Percentiles rank a stretch among this genome's conserved stretches.
Conservation (phyloP, 2,888 invertebrate species). For the Pollenia labialis region DNA sequence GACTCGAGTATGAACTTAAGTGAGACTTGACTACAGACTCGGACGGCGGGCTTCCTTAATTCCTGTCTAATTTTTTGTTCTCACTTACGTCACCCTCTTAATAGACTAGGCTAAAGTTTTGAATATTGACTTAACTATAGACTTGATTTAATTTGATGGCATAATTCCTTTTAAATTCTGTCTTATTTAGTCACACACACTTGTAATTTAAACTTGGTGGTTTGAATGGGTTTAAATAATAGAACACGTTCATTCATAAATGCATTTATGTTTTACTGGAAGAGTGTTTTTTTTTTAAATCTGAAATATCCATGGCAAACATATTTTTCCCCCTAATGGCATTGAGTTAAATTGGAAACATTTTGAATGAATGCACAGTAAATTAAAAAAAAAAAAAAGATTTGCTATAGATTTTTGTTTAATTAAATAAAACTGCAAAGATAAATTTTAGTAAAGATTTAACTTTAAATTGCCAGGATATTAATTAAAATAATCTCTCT, state of each 20-base stretch:
- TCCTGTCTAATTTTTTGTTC: too few species aligned
- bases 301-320: slow-evolving; percentile 11
- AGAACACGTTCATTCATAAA: slow-evolving; percentile 49
- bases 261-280: background rate
- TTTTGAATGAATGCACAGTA: background rate
- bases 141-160: background rate
- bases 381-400: background rate
- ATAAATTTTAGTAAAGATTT: background rate
- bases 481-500: background rate
- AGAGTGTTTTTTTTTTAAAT: slow-evolving; percentile 5
- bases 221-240: slow-evolving; percentile 17
- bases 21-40: too few species aligned
- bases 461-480: slow-evolving; percentile 3
- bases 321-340: slow-evolving; percentile 14
- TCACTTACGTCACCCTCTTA: too few species aligned
- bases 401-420: background rate
- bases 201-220: slow-evolving; percentile 5
- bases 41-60: too few species aligned
- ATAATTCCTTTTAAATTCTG: background rate
- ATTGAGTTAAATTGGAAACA: slow-evolving; percentile 24
- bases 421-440: background rate
- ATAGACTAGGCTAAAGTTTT: too few species aligned
- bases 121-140: too few species aligned
- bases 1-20: too few species aligned
- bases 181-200: background rate